Conservation (phyloP, 2,113 vertebrate genomes). For the Himantopus leucocephalus region DNA sequence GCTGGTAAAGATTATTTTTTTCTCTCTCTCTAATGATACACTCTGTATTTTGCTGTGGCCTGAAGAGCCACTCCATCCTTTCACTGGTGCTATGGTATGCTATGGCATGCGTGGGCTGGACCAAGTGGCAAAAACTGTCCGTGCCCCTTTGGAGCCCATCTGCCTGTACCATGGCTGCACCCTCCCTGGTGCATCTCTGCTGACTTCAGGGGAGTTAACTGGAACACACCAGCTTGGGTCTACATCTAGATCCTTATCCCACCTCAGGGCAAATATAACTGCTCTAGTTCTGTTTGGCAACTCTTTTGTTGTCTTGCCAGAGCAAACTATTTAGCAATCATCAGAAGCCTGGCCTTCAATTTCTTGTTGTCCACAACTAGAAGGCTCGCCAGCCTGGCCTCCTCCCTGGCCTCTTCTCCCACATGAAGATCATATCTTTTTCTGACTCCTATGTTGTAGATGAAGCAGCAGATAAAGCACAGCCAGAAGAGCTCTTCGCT, state of each 20-base stretch:
- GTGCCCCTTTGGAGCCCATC: neutral
- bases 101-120: neutral
- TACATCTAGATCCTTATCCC: neutral
- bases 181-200: neutral
- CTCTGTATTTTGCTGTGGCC: neutral
- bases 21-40: neutral
- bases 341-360: neutral
- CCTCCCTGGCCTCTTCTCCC: neutral
- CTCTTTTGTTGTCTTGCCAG: neutral
- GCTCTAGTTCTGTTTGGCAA: neutral
- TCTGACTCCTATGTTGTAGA: neutral
- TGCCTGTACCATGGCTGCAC: neutral
- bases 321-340: neutral
- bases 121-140: neutral
- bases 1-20: slow-evolving; percentile 50
- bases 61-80: neutral
- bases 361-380: neutral
- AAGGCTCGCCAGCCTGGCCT: neutral
- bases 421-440: neutral
- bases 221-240: neutral
- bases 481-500: neutral
- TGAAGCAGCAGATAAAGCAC: neutral
- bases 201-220: neutral
- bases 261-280: neutral
- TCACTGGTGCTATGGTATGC: neutral